Percentiles rank a stretch among this genome's conserved stretches.
These are phyloP conservation scores for Idaea straminata DNA, from an alignment of 2,888 invertebrate species.

Conservation along the genomic window DNA sequence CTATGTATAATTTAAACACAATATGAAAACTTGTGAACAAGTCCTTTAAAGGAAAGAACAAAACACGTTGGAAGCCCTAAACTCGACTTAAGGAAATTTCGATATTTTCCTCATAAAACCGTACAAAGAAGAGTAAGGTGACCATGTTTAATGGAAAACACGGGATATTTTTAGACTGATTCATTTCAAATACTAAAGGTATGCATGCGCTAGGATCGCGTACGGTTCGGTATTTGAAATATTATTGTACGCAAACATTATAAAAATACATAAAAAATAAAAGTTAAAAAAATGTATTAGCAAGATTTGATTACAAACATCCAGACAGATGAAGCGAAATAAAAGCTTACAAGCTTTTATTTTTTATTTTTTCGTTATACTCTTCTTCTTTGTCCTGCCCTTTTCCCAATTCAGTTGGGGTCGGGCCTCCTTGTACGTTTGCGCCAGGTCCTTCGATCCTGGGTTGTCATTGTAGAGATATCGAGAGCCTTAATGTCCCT, in stretches of 20 bases:
- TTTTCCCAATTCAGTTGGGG: too few species aligned
- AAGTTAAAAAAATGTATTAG: too few species aligned
- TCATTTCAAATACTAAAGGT: not conserved
- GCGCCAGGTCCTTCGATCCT: too few species aligned
- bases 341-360: too few species aligned
- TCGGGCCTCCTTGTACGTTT: too few species aligned
- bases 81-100: conserved; percentile 18
- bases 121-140: conserved; percentile 6
- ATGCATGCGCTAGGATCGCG: not conserved
- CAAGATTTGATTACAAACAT: too few species aligned
- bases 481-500: too few species aligned
- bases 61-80: conserved; percentile 9
- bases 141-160: not conserved
- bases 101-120: conserved; percentile 10
- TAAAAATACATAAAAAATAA: not conserved
- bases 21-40: not conserved
- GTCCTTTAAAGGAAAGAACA: not conserved
- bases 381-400: too few species aligned
- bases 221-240: too few species aligned
- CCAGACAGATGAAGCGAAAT: too few species aligned
- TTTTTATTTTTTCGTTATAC: too few species aligned
- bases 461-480: too few species aligned
- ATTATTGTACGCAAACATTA: not conserved
- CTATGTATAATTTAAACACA: not conserved
- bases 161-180: not conserved